Percentiles rank a stretch among this genome's conserved stretches.
Evolutionary conservation across 2,797 vertebrate genomes (phyloP).

Genomic region (Pangasius sanitwongsei): DNA sequence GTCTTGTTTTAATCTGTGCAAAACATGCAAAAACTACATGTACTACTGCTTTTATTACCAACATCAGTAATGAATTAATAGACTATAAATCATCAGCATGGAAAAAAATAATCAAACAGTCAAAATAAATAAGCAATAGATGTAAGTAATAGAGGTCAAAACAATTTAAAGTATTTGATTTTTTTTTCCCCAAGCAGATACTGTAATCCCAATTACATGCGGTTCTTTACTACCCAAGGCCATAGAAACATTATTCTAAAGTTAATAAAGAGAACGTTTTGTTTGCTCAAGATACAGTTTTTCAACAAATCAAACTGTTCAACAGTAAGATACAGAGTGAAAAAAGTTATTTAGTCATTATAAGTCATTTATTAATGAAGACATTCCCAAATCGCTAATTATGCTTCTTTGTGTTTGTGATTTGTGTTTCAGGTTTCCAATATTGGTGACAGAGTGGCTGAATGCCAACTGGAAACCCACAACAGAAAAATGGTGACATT

Average conservation of each 20-base stretch:
- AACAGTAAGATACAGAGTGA: not conserved
- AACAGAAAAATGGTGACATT: constrained; percentile 99
- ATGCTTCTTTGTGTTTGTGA: not conserved
- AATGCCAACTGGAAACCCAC: constrained; percentile 97
- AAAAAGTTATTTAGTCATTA: too few species aligned
- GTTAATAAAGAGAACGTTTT: not conserved
- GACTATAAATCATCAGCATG: not conserved
- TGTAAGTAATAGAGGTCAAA: not conserved
- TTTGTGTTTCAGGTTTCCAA: constrained; percentile 85
- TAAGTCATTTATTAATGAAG: not conserved
- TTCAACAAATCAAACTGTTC: not conserved
- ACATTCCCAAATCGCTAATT: not conserved
- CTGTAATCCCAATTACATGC: not conserved
- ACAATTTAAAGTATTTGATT: not conserved
- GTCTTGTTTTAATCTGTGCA: not conserved
- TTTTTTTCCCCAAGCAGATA: not conserved
- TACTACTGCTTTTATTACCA: not conserved
- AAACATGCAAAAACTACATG: not conserved
- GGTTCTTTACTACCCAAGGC: not conserved
- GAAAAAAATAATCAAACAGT: not conserved
- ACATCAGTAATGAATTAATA: not conserved
- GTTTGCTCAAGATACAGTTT: not conserved
- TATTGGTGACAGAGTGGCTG: constrained; percentile 94
- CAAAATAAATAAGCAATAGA: too few species aligned
- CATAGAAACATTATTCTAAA: not conserved